Conservation (phyloP, 2,113 vertebrate genomes). For the Oncorhynchus mykiss region DNA sequence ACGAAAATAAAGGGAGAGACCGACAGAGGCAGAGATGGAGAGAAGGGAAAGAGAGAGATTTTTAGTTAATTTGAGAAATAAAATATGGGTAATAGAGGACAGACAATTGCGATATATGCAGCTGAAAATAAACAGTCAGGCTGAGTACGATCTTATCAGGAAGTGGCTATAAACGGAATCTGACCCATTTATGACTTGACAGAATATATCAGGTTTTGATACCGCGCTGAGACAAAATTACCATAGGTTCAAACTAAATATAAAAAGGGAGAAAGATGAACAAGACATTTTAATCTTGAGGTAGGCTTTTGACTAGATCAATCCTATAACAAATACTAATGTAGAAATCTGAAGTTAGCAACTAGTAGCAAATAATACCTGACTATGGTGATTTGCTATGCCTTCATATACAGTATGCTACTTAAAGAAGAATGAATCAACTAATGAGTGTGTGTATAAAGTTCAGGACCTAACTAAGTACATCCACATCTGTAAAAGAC, state of each 20-base stretch:
- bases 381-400: too few species aligned
- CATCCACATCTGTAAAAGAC: background rate
- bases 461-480: background rate
- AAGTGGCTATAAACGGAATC: background rate
- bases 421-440: too few species aligned
- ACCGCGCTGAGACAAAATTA: background rate
- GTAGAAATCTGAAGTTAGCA: too few species aligned
- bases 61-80: background rate
- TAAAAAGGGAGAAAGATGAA: background rate
- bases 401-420: too few species aligned
- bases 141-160: background rate
- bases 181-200: background rate
- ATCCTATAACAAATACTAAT: too few species aligned
- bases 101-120: background rate
- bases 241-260: background rate
- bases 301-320: too few species aligned
- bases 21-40: background rate
- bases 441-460: background rate
- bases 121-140: background rate
- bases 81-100: background rate
- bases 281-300: too few species aligned
- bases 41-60: background rate
- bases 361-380: too few species aligned
- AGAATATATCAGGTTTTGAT: background rate
- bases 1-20: background rate